phyloP scores from a whole-genome alignment of 2,888 invertebrate species.

The Neoscelio sp. region DNA sequence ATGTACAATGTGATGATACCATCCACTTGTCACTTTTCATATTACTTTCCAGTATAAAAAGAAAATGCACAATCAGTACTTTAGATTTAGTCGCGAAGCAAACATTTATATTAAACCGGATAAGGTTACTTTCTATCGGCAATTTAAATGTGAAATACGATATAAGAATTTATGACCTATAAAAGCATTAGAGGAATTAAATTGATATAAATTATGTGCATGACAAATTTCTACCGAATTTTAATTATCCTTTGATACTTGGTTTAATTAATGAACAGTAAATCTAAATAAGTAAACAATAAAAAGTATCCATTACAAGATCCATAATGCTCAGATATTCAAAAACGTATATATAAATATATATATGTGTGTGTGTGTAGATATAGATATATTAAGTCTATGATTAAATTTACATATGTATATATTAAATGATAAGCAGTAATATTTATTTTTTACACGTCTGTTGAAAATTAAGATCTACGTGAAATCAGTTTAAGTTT shows the following conservation, averaged over 20 bases:
- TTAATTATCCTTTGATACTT: neutral
- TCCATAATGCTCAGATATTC: no score
- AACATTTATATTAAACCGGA: conserved; percentile 48
- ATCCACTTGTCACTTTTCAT: conserved; percentile 45
- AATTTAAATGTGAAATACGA: conserved; percentile 4
- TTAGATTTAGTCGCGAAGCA: neutral
- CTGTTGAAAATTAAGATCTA: neutral
- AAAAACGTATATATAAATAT: no score
- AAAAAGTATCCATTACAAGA: no score
- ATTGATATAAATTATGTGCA: no score
- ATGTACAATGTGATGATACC: conserved; percentile 45
- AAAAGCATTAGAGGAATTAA: neutral
- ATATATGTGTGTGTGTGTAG: no score
- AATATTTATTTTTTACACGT: no score
- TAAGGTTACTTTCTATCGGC: conserved; percentile 27
- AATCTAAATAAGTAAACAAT: no score
- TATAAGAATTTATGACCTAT: neutral
- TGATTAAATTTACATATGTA: no score
- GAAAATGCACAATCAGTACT: conserved; percentile 8
- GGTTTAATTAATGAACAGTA: no score
- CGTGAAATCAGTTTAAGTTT: no score
- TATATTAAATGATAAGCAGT: no score
- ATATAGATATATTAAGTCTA: no score
- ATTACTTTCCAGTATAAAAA: conserved; percentile 18
- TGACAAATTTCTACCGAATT: neutral